Conservation (phyloP, 1,140 invertebrate species). For the Babylonia areolata region DNA sequence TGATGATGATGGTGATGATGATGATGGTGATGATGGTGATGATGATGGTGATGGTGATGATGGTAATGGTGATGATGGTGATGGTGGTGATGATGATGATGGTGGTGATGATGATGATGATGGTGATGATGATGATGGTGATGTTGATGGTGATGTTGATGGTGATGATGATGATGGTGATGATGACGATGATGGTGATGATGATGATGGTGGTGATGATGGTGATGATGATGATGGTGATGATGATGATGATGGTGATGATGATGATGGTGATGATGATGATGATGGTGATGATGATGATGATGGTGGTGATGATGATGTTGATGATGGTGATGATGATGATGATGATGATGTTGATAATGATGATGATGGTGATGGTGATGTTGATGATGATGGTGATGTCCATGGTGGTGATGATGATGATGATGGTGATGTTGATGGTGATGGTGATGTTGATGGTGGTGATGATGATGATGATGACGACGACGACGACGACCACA, state of each 20-base stretch:
- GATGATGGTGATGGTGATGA: constrained; percentile 8
- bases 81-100: not conserved
- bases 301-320: not conserved
- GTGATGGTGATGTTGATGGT: too few relatives aligned
- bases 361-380: too few relatives aligned
- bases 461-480: too few relatives aligned
- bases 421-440: too few relatives aligned
- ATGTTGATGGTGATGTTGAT: constrained; percentile 6
- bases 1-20: constrained; percentile 25
- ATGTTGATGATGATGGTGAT: too few relatives aligned
- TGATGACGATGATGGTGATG: constrained; percentile 7
- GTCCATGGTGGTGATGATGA: too few relatives aligned
- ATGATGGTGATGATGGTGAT: not conserved
- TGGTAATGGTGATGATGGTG: not conserved
- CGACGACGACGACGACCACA: too few relatives aligned
- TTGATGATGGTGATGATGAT: not conserved
- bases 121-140: constrained; percentile 20
- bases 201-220: constrained; percentile 7
- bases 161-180: constrained; percentile 3
- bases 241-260: constrained; percentile 32
- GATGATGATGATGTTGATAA: not conserved
- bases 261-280: constrained; percentile 25
- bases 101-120: not conserved
- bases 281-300: constrained; percentile 25
- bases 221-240: constrained; percentile 18